Conservation (phyloP, 2,113 vertebrate species). For the Crotalus tigris region DNA sequence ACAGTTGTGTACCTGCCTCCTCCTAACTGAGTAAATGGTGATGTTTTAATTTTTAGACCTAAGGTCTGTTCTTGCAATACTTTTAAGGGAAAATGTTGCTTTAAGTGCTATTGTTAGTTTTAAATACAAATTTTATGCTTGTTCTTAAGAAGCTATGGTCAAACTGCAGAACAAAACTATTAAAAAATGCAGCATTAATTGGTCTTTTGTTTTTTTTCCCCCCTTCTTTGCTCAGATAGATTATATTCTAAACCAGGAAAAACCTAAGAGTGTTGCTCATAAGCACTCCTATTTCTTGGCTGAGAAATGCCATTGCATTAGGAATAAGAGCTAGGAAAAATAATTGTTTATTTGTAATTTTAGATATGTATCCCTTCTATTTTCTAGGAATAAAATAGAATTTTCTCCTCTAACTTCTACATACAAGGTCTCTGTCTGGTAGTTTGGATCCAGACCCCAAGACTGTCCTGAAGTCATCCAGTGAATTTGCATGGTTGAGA, state of each 20-base stretch:
- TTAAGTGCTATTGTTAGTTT: slow-evolving; percentile 92
- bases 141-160: slow-evolving; percentile 87
- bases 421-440: background rate
- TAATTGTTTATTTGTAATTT: background rate
- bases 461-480: background rate
- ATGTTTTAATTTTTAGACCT: slow-evolving; percentile 88
- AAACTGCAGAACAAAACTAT: slow-evolving; percentile 86
- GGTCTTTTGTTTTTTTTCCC: slow-evolving; percentile 52
- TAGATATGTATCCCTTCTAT: background rate
- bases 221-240: slow-evolving; percentile 5
- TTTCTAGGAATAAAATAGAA: background rate
- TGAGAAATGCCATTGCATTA: background rate
- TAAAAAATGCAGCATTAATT: slow-evolving; percentile 73
- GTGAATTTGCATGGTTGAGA: background rate
- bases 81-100: slow-evolving; percentile 90
- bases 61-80: slow-evolving; percentile 92
- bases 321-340: background rate
- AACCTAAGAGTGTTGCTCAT: background rate
- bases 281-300: background rate
- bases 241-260: background rate
- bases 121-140: slow-evolving; percentile 89
- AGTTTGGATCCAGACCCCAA: background rate
- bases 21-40: slow-evolving; percentile 85
- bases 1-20: slow-evolving; percentile 77
- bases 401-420: background rate